phyloP scores from a whole-genome alignment of 2,888 invertebrate genomes.

The Ophion ellenae region DNA sequence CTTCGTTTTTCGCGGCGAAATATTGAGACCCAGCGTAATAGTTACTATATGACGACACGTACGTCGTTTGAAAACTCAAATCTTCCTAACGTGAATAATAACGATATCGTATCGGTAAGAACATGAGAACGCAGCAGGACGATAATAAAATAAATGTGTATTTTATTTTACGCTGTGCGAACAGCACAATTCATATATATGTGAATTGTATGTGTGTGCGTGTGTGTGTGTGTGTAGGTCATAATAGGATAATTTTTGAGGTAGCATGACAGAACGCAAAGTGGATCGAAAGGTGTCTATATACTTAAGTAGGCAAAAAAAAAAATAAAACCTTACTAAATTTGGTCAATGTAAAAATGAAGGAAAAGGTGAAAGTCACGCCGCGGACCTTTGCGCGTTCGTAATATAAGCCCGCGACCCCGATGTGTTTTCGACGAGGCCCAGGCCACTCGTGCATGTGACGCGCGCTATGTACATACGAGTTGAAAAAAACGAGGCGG shows the following conservation, averaged over 20 bases:
- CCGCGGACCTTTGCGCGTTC: not conserved
- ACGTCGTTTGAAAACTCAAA: slow-evolving; percentile 2
- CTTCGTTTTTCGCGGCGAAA: not conserved
- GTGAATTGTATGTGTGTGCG: slow-evolving; percentile 2
- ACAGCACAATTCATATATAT: slow-evolving; percentile 2
- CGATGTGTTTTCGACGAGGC: too few species aligned
- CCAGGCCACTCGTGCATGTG: not conserved
- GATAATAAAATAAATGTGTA: slow-evolving; percentile 3
- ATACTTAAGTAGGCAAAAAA: not conserved
- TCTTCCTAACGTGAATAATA: slow-evolving; percentile 46
- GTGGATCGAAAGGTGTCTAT: not conserved
- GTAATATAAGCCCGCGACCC: not conserved
- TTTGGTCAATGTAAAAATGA: not conserved
- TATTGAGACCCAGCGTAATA: not conserved
- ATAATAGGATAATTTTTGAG: not conserved
- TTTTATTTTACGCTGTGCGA: slow-evolving; percentile 1
- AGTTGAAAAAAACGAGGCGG: not conserved
- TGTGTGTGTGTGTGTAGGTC: not conserved
- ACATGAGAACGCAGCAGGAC: slow-evolving; percentile 1
- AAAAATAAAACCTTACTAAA: not conserved
- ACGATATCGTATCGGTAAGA: not conserved
- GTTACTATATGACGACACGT: slow-evolving; percentile 9
- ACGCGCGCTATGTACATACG: not conserved
- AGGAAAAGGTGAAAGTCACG: not conserved
- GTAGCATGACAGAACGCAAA: not conserved